Evolutionary conservation across 2,113 vertebrate species (phyloP).

Genomic region (Aptenodytes patagonicus): DNA sequence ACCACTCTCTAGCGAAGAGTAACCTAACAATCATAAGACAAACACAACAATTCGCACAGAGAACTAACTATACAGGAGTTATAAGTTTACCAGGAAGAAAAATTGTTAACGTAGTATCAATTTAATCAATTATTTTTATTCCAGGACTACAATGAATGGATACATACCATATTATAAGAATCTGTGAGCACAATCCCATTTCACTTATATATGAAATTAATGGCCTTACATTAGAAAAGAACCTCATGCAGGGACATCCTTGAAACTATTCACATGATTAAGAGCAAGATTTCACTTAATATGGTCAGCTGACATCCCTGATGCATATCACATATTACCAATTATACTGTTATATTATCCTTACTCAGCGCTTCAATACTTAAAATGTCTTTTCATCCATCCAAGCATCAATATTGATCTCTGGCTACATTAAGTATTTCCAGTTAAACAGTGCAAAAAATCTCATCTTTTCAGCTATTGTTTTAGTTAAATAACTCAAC

Average conservation of each 20-base stretch:
- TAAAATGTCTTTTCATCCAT: neutral
- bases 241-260: neutral
- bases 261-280: neutral
- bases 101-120: neutral
- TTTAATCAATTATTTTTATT: neutral
- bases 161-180: neutral
- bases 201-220: neutral
- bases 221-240: neutral
- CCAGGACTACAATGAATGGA: neutral
- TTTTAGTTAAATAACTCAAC: slow-evolving; percentile 13
- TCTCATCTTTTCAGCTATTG: neutral
- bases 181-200: neutral
- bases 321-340: neutral
- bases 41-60: neutral
- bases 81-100: neutral
- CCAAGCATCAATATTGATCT: neutral
- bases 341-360: neutral
- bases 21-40: neutral
- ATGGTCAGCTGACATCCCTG: neutral
- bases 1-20: neutral
- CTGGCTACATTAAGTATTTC: neutral
- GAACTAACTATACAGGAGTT: neutral
- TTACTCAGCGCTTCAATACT: neutral
- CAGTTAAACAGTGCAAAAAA: neutral
- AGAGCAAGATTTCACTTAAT: neutral